phyloP scores from a whole-genome alignment of 2,888 invertebrate genomes.

The Caenorhabditis sp. region DNA sequence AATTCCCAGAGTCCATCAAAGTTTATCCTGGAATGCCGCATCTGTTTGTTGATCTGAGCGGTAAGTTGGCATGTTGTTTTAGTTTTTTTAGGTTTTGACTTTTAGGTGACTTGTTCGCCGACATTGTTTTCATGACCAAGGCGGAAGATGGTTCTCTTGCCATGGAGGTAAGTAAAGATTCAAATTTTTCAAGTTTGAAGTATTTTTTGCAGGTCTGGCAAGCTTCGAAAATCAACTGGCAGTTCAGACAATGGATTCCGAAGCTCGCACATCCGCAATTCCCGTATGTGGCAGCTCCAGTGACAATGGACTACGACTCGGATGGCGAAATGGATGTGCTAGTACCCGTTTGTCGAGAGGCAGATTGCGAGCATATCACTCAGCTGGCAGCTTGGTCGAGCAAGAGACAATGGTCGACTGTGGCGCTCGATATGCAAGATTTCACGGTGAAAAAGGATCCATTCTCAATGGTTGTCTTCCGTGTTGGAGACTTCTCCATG shows the following conservation, averaged over 20 bases:
- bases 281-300: constrained; percentile 68
- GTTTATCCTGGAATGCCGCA: constrained; percentile 69
- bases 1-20: constrained; percentile 20
- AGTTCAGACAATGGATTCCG: constrained; percentile 44
- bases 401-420: constrained; percentile 57
- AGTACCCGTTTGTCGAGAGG: constrained; percentile 77
- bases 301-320: constrained; percentile 78
- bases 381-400: constrained; percentile 47
- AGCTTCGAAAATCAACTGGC: constrained; percentile 50
- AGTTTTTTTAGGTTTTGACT: constrained; percentile 6
- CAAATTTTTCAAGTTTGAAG: no score
- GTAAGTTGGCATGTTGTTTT: constrained; percentile 9
- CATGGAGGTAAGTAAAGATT: constrained; percentile 33
- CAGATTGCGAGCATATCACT: constrained; percentile 60
- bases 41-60: constrained; percentile 67
- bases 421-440: constrained; percentile 72
- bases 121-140: constrained; percentile 76
- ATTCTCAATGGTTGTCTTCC: constrained; percentile 71
- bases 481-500: constrained; percentile 80
- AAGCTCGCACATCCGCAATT: constrained; percentile 41
- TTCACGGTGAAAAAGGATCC: constrained; percentile 41
- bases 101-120: constrained; percentile 74
- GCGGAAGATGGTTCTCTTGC: constrained; percentile 50
- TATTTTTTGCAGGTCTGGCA: constrained; percentile 46
- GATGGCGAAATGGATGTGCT: constrained; percentile 76